Percentiles rank a stretch among this genome's conserved stretches.
Evolutionary conservation across 2,113 vertebrate species (phyloP).

Genomic region (Onychorhynchus coronatus): DNA sequence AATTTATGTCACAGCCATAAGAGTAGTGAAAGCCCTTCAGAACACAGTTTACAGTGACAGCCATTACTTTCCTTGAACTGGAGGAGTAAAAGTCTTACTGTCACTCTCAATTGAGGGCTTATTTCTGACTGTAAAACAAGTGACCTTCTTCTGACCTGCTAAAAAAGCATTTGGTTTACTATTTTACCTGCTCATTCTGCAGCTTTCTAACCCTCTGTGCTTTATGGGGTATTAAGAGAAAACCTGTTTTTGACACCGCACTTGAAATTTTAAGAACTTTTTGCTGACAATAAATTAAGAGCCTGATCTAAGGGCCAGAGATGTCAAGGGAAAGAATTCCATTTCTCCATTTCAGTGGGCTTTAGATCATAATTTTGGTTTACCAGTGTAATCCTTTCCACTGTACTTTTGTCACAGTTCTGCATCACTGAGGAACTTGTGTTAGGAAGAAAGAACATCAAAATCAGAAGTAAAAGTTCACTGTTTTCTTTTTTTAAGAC

Average conservation of each 20-base stretch:
- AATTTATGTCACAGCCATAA: neutral
- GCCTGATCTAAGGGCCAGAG: neutral
- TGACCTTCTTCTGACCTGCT: conserved; percentile 18
- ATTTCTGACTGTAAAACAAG: neutral
- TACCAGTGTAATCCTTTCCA: neutral
- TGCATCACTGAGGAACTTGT: neutral
- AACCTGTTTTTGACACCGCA: neutral
- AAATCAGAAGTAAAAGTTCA: neutral
- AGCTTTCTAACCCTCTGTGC: neutral
- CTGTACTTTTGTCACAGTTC: neutral
- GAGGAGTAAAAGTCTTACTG: neutral
- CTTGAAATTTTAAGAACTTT: neutral
- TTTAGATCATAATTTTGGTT: neutral
- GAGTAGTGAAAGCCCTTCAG: neutral
- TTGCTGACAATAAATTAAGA: neutral
- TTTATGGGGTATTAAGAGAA: neutral
- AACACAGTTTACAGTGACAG: neutral
- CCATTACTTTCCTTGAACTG: neutral
- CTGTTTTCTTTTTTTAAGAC: neutral
- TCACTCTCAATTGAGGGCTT: conserved; percentile 4
- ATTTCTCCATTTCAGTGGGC: neutral
- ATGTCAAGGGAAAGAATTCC: neutral
- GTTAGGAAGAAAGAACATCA: neutral
- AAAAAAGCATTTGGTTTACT: conserved; percentile 19
- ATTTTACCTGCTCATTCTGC: neutral